Percentiles rank a stretch among this genome's conserved stretches.
These are phyloP conservation scores for Triplophysa siluroides DNA, from an alignment of 2,113 vertebrate species.

Conservation along the genomic window DNA sequence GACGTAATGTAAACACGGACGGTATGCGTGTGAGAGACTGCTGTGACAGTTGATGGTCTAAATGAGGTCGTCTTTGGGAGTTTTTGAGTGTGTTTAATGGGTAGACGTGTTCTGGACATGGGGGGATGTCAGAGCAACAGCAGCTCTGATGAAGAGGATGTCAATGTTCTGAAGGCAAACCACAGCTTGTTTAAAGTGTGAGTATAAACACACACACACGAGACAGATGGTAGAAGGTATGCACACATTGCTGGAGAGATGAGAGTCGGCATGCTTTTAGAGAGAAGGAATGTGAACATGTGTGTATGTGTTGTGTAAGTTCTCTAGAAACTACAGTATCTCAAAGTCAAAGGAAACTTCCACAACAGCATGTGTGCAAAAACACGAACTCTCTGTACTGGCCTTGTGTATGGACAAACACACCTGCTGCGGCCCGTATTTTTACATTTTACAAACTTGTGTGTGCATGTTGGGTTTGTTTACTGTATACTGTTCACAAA, in stretches of 20 bases:
- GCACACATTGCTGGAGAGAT: constrained; percentile 29
- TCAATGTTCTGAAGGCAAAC: constrained; percentile 50
- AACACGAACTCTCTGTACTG: constrained; percentile 56
- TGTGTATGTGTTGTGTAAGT: constrained; percentile 37
- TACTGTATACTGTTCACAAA: neutral
- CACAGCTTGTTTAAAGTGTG: constrained; percentile 52
- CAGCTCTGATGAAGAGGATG: constrained; percentile 55
- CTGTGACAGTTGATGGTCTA: neutral
- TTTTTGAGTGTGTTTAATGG: constrained; percentile 42
- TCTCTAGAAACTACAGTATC: neutral
- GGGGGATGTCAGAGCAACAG: constrained; percentile 57
- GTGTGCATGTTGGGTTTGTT: too few species aligned
- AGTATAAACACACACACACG: constrained; percentile 47
- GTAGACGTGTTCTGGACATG: constrained; percentile 47
- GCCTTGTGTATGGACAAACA: constrained; percentile 49
- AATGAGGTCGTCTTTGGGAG: constrained; percentile 5
- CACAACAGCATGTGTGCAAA: constrained; percentile 61
- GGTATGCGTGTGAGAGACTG: neutral
- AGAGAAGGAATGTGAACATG: constrained; percentile 30
- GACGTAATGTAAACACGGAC: neutral
- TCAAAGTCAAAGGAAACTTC: constrained; percentile 34
- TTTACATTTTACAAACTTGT: constrained; percentile 21
- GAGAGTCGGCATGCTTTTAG: constrained; percentile 10
- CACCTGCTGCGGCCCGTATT: neutral
- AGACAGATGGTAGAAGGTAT: constrained; percentile 41